Evolutionary conservation across 2,888 invertebrate genomes (phyloP), one percentile per base, ranked within the genome.

Genomic region (Mimachlamys varia): DNA sequence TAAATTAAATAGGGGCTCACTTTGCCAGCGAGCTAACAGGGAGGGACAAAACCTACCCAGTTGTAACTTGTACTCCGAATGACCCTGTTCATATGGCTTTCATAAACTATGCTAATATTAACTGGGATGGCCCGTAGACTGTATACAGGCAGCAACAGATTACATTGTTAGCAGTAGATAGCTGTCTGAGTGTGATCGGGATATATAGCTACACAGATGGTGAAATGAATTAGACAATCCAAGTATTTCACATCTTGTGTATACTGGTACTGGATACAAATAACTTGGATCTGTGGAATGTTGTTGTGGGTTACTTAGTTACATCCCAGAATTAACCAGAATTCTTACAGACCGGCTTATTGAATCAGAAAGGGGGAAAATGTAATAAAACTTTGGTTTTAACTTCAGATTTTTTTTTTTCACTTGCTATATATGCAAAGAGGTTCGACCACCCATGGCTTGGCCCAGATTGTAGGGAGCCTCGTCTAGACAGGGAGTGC

Each of bases 1-100:
- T 76, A 76, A 76, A 76, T 76, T 76, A 76, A 76, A 76, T 76
- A 76, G 76, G 76, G 76, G 76, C 76, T 76, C 76, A 76, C 76
- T 76, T 76, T 76, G 76, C 76, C 76, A 33, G 76, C 76, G 10
- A 76, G 33, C 13, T 33, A 7, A 76, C 76, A 13, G 76, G 76
- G 76, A 76, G 76, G 76, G 76, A 76, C 76, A 76, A 33, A 76
- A 76, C 76, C 76, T 76, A 76, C 76, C 76, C 76, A 76, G 76
- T 76, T 76, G 76, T 76, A 76, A 76, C 76, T 76, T 76, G 76
- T 76, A 76, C 76, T 76, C 33, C 33, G 13, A 76, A 15, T 76
- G 76, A 76, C 76, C 76, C 76, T 76, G 76, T 76, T 76, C 76
- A 76, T 76, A 76, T 76, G 76, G 76, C 76, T 76, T 76, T 76